Evolutionary conservation across 2,888 invertebrate species (phyloP).

Genomic region (Hedychridium roseum): DNA sequence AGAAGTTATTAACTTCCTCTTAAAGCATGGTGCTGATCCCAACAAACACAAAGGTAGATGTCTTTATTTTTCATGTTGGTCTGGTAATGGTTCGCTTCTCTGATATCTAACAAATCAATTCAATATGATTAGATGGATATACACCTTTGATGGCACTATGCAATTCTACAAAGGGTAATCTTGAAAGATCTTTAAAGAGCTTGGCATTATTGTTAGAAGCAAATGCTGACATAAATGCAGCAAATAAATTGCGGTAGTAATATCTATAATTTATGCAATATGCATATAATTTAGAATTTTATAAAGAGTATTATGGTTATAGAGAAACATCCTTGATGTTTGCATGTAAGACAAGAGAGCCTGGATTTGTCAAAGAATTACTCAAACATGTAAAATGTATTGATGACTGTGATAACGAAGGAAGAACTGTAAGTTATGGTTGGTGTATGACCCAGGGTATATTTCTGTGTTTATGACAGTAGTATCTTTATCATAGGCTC

Average conservation of each 20-base stretch:
- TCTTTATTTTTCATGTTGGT: too few relatives aligned
- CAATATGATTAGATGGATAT: slow-evolving; percentile 66
- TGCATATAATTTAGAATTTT: slow-evolving; percentile 2
- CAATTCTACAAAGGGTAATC: slow-evolving; percentile 64
- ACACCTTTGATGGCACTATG: slow-evolving; percentile 73
- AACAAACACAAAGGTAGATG: slow-evolving; percentile 63
- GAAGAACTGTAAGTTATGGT: slow-evolving; percentile 68
- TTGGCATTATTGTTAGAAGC: slow-evolving; percentile 66
- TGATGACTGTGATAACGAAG: slow-evolving; percentile 69
- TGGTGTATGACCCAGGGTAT: not conserved
- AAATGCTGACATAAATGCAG: slow-evolving; percentile 67
- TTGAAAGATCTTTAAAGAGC: slow-evolving; percentile 63
- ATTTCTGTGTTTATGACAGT: not conserved
- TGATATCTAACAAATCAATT: not conserved
- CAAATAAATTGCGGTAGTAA: slow-evolving; percentile 63
- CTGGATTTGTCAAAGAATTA: slow-evolving; percentile 66
- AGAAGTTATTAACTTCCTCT: slow-evolving; percentile 65
- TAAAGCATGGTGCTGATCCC: slow-evolving; percentile 69
- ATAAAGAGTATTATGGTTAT: slow-evolving; percentile 40
- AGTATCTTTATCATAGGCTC: slow-evolving; percentile 62
- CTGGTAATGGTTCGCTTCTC: not conserved
- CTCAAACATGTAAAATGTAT: slow-evolving; percentile 67
- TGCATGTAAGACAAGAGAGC: slow-evolving; percentile 68
- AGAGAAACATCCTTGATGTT: slow-evolving; percentile 73
- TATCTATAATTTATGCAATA: slow-evolving; percentile 4